Base-by-base conservation (phyloP, 2,888 invertebrate species). In the Lasius platythorax region DNA sequence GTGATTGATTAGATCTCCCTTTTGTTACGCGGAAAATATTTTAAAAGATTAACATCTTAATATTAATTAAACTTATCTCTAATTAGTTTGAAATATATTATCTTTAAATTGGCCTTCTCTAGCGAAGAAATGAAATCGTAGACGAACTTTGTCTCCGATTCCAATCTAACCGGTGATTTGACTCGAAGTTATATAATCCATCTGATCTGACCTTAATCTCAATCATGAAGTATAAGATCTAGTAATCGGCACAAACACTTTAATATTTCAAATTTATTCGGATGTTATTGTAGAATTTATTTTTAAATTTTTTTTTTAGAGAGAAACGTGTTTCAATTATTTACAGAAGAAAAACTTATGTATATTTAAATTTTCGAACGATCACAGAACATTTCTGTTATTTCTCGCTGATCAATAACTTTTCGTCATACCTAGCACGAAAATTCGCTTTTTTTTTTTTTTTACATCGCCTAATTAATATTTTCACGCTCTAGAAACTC, bases 401-500 rank as follows among this genome's bases (percentile, higher is more conserved):
- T 53, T 64, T 66, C 28, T 67, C 3, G 2, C 2, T 67, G 5
- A 15, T 12, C n/a, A 30, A 9, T 67, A 37, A 56, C 4, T 56
- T 56, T 56, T 56, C 1, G 6, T 66, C 30, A 4, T 5, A 18
- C 8, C 23, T 61, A 30, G n/a, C 50, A 11, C n/a, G n/a, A n/a
- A 18, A 33, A 33, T 33, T 33, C n/a, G 23, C n/a, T 46, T 18
- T 67, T 9, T 12, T 33, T 43, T 43, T 70, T 61, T 46, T 23
- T 0, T 56, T 11, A 68, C 5, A 2, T 23, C 4, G 6, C 15
- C 8, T 61, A 79, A 70, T 70, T 78, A 33, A 79, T 46, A 70
- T 33, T 46, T 79, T 18, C 46, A 79, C 58, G 72, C 58, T 79
- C 78, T 58, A 70, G n/a, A 79, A 79, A 70, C 43, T 70, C 33